Base-by-base conservation (phyloP, 2,888 invertebrate species). In the Tenthredo mesomela region DNA sequence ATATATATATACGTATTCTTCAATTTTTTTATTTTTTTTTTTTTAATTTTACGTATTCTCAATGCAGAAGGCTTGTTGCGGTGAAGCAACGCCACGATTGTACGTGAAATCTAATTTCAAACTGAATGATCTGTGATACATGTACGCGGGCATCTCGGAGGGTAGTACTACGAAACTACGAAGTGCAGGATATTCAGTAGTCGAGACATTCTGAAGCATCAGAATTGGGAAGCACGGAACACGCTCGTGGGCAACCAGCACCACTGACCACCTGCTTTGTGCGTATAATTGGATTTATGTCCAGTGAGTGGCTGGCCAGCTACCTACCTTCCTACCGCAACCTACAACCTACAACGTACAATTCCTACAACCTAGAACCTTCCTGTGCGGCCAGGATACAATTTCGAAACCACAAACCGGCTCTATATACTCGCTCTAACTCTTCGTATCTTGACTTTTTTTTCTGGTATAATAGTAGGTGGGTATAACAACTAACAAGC, bases 261-360 rank as follows among this genome's bases (percentile, higher is more conserved):
- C 67, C 43, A 82, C 67, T 67, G 82, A 82, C 82, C 82, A 82
- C 82, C 82, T 89, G 89, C 92, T 91, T 92, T 92, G 92, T 92
- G 90, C 91, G 90, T 91, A 89, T 91, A 92, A 91, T 91, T 92
- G 91, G 89, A 92, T 91, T 91, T 91, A 89, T 89, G 88, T 90
- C 87, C 88, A 88, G 88, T 88, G 89, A 88, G 88, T 88, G 87
- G 87, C 86, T 85, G 88, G 88, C 87, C 82, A 82, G 65, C 84
- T 54, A 85, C 73, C 58, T 86, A 71, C 82, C 58, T 86, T 71
- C 82, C 87, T 84, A 84, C 86, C 84, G 67, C 84, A 85, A 75
- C 43, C 85, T 73, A 85, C 80, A 71, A 78, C 29, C 61, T 43
- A 40, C 67, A 43, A 40, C 33, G 40, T 40, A 40, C 9, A 10